Conservation (phyloP, 1,140 invertebrate species). For the Triops longicaudatus region DNA sequence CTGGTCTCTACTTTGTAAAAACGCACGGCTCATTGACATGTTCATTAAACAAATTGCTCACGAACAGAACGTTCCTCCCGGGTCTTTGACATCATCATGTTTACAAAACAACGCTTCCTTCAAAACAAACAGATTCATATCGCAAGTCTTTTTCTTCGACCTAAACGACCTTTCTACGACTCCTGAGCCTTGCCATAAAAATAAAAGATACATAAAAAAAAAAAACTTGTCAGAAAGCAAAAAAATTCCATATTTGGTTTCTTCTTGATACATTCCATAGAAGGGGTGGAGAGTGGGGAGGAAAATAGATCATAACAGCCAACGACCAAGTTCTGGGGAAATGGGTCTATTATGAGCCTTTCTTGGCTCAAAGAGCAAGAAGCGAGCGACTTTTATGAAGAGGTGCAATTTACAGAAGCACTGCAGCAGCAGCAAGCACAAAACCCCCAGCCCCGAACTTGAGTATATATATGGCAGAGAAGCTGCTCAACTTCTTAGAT, state of each 20-base stretch:
- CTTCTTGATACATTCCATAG: background rate
- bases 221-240: background rate
- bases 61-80: background rate
- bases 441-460: background rate
- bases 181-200: background rate
- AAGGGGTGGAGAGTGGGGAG: background rate
- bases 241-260: background rate
- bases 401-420: conserved; percentile 15
- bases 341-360: conserved; percentile 6
- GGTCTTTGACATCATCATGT: background rate
- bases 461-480: background rate
- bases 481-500: background rate
- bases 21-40: background rate
- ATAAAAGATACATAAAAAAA: background rate
- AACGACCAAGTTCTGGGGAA: background rate
- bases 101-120: background rate
- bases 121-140: background rate
- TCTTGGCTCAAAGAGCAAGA: conserved; percentile 11
- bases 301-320: background rate
- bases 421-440: background rate
- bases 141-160: background rate
- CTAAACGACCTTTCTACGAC: background rate
- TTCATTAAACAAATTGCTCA: conserved; percentile 7
- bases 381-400: conserved; percentile 13
- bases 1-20: background rate